Evolutionary conservation across 2,888 invertebrate species (phyloP).

Genomic region (Erebia epiphron): DNA sequence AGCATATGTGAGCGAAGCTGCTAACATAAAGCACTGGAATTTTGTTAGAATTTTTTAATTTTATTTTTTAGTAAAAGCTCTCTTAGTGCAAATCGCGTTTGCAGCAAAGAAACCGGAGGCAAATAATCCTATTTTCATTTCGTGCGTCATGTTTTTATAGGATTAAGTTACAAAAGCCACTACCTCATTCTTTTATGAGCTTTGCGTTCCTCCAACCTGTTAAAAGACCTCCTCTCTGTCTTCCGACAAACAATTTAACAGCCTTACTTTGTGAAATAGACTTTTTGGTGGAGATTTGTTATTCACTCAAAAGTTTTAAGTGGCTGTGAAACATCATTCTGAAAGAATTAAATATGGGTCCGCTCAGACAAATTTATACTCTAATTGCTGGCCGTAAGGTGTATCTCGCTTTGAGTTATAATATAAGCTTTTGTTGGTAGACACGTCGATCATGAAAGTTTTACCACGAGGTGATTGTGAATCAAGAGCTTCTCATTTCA

Average conservation of each 20-base stretch:
- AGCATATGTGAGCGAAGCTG: conserved; percentile 1
- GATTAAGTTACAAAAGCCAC: conserved; percentile 42
- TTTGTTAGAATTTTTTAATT: conserved; percentile 18
- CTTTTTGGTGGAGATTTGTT: conserved; percentile 79
- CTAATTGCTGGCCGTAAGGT: conserved; percentile 51
- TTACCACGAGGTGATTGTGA: background rate
- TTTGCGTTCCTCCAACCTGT: conserved; percentile 68
- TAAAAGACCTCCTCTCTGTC: conserved; percentile 67
- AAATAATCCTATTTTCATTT: conserved; percentile 42
- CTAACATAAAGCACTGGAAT: conserved; percentile 12
- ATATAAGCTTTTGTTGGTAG: conserved; percentile 18
- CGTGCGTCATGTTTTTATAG: conserved; percentile 42
- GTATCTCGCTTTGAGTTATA: conserved; percentile 49
- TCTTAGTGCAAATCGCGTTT: conserved; percentile 29
- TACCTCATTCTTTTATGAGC: conserved; percentile 58
- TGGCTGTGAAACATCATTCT: conserved; percentile 79
- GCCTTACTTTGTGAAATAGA: conserved; percentile 74
- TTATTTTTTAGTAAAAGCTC: conserved; percentile 27
- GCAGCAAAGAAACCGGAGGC: conserved; percentile 37
- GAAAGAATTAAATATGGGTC: conserved; percentile 72
- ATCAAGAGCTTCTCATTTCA: conserved; percentile 19
- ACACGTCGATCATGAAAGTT: conserved; percentile 20
- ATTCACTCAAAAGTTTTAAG: conserved; percentile 81
- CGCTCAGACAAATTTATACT: conserved; percentile 50
- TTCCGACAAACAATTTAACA: conserved; percentile 77